A percentile compares a stretch with the other conserved stretches of the same genome.
phyloP scores from a whole-genome alignment of 1,140 invertebrate genomes.

The Globodera ellingtonae region DNA sequence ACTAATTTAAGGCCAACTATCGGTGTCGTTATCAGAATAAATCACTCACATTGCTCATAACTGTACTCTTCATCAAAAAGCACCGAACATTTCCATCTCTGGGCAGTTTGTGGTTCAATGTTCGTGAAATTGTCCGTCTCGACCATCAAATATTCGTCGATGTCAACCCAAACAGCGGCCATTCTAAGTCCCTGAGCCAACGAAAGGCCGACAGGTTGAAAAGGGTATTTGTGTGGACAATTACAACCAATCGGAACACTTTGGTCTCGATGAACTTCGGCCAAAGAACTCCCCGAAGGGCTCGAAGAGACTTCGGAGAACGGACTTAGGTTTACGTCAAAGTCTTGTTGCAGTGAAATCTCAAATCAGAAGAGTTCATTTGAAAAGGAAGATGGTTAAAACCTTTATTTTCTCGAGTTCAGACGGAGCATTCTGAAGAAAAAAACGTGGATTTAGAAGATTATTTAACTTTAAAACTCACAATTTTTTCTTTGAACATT shows the following conservation, averaged over 20 bases:
- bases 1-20: too few relatives aligned
- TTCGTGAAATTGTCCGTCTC: slow-evolving; percentile 47
- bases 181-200: slow-evolving; percentile 26
- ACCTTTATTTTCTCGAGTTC: slow-evolving; percentile 10
- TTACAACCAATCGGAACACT: not conserved
- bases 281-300: not conserved
- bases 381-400: not conserved
- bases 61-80: slow-evolving; percentile 42
- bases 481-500: slow-evolving; percentile 47
- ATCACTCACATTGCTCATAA: slow-evolving; percentile 41
- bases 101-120: slow-evolving; percentile 37
- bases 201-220: slow-evolving; percentile 13
- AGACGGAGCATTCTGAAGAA: slow-evolving; percentile 30
- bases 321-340: not conserved
- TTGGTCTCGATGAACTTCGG: not conserved
- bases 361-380: not conserved
- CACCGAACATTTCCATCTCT: slow-evolving; percentile 43
- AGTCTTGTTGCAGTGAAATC: slow-evolving; percentile 20
- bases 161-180: slow-evolving; percentile 35
- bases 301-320: not conserved
- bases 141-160: slow-evolving; percentile 36
- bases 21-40: too few relatives aligned
- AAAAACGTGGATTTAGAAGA: not conserved
- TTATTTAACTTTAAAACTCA: not conserved
- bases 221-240: slow-evolving; percentile 19